Percentiles rank a stretch among this genome's conserved stretches.
phyloP scores from a whole-genome alignment of 2,797 vertebrate genomes.

The Sylvia borin region DNA sequence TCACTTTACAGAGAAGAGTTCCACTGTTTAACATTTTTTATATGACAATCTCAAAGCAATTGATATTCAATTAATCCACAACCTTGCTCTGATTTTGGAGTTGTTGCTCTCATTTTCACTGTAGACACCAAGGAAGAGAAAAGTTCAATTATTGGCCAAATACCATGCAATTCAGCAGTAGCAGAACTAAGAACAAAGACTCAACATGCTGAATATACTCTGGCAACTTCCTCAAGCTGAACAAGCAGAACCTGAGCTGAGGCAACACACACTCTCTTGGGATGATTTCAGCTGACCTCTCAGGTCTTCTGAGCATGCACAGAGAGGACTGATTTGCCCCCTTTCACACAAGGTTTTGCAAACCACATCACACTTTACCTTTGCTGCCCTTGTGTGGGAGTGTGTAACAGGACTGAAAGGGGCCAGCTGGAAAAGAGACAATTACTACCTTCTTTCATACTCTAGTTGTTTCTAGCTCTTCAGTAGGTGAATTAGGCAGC shows the following conservation, averaged over 20 bases:
- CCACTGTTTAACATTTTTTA: neutral
- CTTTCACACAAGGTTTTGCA: neutral
- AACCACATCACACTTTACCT: neutral
- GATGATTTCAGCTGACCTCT: neutral
- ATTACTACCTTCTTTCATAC: neutral
- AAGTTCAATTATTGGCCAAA: neutral
- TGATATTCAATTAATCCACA: neutral
- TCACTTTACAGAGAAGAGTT: neutral
- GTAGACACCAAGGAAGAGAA: neutral
- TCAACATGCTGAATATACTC: neutral
- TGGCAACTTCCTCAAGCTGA: neutral
- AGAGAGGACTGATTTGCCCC: neutral
- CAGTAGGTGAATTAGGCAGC: neutral
- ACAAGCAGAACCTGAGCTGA: neutral
- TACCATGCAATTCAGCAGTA: neutral
- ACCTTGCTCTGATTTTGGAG: neutral
- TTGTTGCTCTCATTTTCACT: neutral
- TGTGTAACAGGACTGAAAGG: neutral
- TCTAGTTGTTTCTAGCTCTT: neutral
- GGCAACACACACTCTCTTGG: neutral
- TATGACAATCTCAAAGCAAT: neutral
- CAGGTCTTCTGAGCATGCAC: fast-evolving
- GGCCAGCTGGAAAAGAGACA: neutral
- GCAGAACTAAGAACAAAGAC: neutral
- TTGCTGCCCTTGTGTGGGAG: neutral